These are phyloP conservation scores for Parus major DNA, from an alignment of 2,113 vertebrate genomes.

Conservation along the genomic window DNA sequence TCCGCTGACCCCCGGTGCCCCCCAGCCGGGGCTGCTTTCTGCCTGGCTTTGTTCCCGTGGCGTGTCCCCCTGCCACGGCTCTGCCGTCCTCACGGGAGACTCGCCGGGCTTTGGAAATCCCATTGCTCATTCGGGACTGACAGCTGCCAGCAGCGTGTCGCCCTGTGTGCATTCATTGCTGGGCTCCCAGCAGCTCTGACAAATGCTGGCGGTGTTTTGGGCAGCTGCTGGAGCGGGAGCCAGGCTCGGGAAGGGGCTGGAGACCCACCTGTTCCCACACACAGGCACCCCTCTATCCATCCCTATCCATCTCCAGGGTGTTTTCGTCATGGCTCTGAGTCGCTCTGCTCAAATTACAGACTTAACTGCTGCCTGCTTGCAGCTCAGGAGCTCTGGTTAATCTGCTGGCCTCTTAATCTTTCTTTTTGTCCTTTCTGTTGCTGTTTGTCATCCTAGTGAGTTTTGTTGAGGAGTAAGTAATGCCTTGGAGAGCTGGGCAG, in stretches of 20 bases:
- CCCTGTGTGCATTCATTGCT: background rate
- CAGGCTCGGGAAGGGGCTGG: background rate
- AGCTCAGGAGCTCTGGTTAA: constrained; percentile 42
- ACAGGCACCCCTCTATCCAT: constrained; percentile 22
- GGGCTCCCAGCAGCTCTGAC: background rate
- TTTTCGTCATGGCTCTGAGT: background rate
- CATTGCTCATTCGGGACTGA: background rate
- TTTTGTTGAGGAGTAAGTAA: background rate
- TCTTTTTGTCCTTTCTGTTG: constrained; percentile 32
- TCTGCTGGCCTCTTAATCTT: constrained; percentile 50
- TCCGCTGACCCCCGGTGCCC: background rate
- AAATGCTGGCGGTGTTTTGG: constrained; percentile 17
- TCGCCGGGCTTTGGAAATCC: background rate
- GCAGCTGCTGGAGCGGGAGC: constrained; percentile 40
- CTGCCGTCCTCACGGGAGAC: background rate
- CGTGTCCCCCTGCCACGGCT: background rate
- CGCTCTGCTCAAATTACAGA: background rate
- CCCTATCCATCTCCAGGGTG: background rate
- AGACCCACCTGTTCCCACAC: constrained; percentile 3
- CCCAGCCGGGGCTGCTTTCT: background rate
- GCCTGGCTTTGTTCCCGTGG: background rate
- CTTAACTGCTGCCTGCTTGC: background rate
- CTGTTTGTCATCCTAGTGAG: background rate
- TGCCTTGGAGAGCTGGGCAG: background rate
- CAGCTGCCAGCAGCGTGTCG: background rate